A percentile compares a stretch with the other conserved stretches of the same genome.
These are phyloP conservation scores for Trididemnum miniatum DNA, from an alignment of 23 tunicate species.

Conservation along the genomic window DNA sequence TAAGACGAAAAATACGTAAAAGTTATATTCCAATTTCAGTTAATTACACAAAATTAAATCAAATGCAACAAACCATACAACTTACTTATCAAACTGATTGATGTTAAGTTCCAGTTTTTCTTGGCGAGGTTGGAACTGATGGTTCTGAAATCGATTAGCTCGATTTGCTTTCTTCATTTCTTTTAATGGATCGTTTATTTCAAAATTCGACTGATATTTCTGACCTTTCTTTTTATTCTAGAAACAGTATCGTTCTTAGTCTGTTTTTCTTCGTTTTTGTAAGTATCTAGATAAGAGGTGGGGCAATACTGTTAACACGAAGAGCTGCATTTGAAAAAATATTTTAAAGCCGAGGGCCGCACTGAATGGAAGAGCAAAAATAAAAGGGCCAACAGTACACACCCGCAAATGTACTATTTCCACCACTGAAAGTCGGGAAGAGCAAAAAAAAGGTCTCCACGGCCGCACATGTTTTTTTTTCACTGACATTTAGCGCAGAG, in stretches of 20 bases:
- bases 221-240: slow-evolving; percentile 40
- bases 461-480: no score
- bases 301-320: background rate
- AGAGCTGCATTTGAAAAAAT: background rate
- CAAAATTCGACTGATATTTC: background rate
- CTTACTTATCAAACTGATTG: slow-evolving; percentile 63
- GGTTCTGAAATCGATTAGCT: slow-evolving; percentile 74
- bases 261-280: background rate
- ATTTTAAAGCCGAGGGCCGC: background rate
- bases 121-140: slow-evolving; percentile 18
- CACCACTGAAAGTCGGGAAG: no score
- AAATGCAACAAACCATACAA: background rate
- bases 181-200: slow-evolving; percentile 58
- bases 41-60: no score
- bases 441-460: no score
- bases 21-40: no score
- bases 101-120: slow-evolving; percentile 71
- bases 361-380: background rate
- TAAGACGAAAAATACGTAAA: no score
- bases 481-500: no score
- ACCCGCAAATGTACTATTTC: no score
- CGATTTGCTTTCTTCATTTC: slow-evolving; percentile 77
- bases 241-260: background rate
- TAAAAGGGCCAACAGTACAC: no score
- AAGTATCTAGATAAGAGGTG: background rate